Evolutionary conservation across 2,113 vertebrate species (phyloP), one percentile per base, ranked within the genome.

Genomic region (Rhinopomastus cyanomelas): DNA sequence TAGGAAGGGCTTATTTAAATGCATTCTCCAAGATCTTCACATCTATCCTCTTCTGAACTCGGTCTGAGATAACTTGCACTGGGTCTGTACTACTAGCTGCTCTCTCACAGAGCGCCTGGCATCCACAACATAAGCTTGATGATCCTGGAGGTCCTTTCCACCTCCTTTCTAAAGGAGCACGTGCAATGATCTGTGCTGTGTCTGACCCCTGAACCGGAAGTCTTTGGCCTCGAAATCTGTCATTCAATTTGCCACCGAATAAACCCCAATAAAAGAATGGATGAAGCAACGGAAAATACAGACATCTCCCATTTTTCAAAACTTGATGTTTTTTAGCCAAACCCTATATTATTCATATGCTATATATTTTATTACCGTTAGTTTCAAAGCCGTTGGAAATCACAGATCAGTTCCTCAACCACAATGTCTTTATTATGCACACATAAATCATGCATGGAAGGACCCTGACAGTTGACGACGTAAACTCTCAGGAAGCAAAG

Each of bases 391-490:
- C 82, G 79, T 88, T 93, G 49, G 73, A 96, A 96, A 95, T 92
- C 94, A 82, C 64, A 92, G 88, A 93, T 91, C 89, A 52, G 85
- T 89, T 85, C 46, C 81, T 90, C 76, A 65, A 52, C 90, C 60
- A 77, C 7, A 42, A 90, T 81, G 61, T 95, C 96, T 96, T 94
- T 94, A 93, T 97, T 96, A 96, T 96, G 86, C 88, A 6, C 21
- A 62, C 64, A 95, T 95, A 95, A 96, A 96, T 97, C 95, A 96
- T 95, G 92, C 86, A 94, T 94, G 88, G 94, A 90, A 89, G 25
- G 27, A 60, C 72, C 64, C 69, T 96, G 95, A 95, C 91, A 95
- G 81, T 19, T 93, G 92, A 93, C 6, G 5, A 92, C 10, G 20
- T 88, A 95, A 96, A 95, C 85, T 92, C 83, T 93, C 48, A 95